Evolutionary conservation across 2,113 vertebrate species (phyloP).

Genomic region (Grammomys surdaster): DNA sequence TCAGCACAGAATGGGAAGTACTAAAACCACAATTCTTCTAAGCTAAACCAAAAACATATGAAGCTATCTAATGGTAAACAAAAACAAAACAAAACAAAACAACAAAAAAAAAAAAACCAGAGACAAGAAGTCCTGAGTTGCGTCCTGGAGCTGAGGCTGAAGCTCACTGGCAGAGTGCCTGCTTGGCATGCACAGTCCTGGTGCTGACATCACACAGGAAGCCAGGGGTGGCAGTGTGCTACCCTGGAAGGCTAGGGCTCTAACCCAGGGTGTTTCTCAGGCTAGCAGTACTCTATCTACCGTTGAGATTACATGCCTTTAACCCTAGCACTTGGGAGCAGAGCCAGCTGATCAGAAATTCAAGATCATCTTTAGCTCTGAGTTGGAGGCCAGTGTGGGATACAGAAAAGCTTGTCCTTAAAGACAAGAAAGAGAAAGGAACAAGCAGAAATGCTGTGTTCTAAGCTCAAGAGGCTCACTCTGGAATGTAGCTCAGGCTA

Average conservation of each 20-base stretch:
- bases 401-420: not conserved
- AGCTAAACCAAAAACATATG: not conserved
- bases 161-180: not conserved
- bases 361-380: not conserved
- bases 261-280: not conserved
- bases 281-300: not conserved
- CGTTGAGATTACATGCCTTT: not conserved
- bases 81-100: constrained; percentile 40
- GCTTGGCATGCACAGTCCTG: too few relatives aligned
- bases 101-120: constrained; percentile 28
- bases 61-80: not conserved
- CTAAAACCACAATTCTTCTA: not conserved
- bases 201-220: too few relatives aligned
- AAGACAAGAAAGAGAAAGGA: not conserved
- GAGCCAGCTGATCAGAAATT: not conserved
- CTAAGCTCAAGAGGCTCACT: not conserved
- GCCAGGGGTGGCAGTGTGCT: not conserved
- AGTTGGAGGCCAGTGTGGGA: not conserved
- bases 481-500: not conserved
- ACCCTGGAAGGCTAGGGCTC: not conserved
- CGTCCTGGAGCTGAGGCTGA: not conserved
- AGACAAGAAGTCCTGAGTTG: not conserved
- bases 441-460: not conserved
- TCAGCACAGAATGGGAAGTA: not conserved
- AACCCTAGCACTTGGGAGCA: not conserved